Conservation (phyloP, 2,797 vertebrate species). For the Diglossa cyanea region DNA sequence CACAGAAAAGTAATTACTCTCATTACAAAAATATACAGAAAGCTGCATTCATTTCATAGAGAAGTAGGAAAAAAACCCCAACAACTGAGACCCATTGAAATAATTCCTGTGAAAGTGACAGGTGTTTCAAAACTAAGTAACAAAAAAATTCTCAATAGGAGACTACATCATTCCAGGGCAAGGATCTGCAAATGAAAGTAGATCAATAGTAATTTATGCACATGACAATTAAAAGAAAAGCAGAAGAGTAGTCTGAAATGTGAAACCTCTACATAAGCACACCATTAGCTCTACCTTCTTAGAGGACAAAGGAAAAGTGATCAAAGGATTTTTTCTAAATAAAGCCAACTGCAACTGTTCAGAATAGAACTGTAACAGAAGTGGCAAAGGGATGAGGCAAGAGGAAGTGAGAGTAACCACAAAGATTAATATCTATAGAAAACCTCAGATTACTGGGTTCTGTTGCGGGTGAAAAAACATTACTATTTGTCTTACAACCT, state of each 20-base stretch:
- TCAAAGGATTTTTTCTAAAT: neutral
- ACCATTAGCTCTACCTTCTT: neutral
- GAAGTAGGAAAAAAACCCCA: neutral
- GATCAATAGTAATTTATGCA: constrained; percentile 10
- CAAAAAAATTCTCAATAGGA: neutral
- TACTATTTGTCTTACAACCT: neutral
- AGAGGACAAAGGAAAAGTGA: neutral
- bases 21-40: neutral
- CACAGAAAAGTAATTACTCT: neutral
- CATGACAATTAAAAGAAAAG: neutral
- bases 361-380: fast-evolving
- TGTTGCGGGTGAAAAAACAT: neutral
- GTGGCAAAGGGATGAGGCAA: neutral
- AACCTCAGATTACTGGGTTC: neutral
- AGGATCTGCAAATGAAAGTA: neutral
- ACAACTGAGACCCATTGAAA: neutral
- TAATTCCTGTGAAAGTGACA: neutral
- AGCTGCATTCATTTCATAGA: neutral
- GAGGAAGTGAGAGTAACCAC: neutral
- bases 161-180: neutral
- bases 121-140: constrained; percentile 14
- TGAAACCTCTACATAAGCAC: neutral
- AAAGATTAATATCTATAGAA: neutral
- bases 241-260: neutral
- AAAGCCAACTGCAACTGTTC: neutral